Evolutionary conservation across 2,888 invertebrate genomes (phyloP), one percentile per base, ranked within the genome.

Genomic region (Andrena trimmerana): DNA sequence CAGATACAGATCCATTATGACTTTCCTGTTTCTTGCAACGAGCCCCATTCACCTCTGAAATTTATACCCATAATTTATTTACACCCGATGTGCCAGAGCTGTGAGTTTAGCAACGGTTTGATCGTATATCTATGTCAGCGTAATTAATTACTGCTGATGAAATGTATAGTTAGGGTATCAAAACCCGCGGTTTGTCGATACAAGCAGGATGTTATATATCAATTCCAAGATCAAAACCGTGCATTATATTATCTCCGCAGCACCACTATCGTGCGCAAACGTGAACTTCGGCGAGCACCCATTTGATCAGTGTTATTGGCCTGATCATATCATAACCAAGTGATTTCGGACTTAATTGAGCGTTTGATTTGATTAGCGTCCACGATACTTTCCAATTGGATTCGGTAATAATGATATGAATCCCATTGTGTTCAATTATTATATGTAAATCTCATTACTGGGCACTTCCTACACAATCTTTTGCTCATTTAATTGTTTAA

Each of bases 301-400:
- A 31, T 70, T 66, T 48, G 29, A 80, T 67, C 80, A 60, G 42
- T 67, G 65, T 31, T 50, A 62, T 59, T 60, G 27, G 63, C n/a
- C 50, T 13, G 63, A 77, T 70, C 54, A 24, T 75, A 69, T 69
- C 50, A n/a, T 62, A 69, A 52, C 69, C 8, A 6, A 59, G 36
- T 67, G 42, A 76, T 71, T 76, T 48, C 10, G 71, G 70, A 75
- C 62, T 42, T 52, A 69, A 71, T 76, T 63, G 76, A 10, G 42
- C 62, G 29, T 31, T 13, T 48, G 52, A 63, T 71, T 57, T 42
- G 42, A 71, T 71, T 71, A 71, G 27, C 10, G 6, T 71, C 20
- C 24, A 63, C 29, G 63, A 3, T 76, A 71, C 20, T 63, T 42
- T 70, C n/a, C 7, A 57, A 74, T n/a, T 36, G 6, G 8, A 65